Evolutionary conservation across 2,113 vertebrate species (phyloP).

Genomic region (Ammodytes dubius): DNA sequence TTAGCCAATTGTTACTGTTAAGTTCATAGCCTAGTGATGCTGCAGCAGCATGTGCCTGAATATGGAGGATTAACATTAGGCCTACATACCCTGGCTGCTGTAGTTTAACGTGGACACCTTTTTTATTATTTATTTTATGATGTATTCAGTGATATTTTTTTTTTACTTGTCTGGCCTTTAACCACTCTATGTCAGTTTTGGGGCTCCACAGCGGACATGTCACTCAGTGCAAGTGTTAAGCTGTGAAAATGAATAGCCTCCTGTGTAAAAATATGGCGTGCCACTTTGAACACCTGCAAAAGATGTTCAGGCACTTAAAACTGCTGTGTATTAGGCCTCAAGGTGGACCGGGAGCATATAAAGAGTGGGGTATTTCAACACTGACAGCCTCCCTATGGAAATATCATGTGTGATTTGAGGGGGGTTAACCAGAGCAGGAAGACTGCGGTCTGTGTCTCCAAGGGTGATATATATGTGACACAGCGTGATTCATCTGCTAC

Average conservation of each 20-base stretch:
- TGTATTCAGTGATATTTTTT: background rate
- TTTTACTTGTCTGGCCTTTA: background rate
- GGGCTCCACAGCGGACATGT: background rate
- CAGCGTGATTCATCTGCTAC: constrained; percentile 73
- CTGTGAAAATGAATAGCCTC: constrained; percentile 40
- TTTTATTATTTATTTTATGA: background rate
- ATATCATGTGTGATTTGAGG: constrained; percentile 61
- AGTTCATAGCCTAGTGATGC: background rate
- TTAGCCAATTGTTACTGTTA: background rate
- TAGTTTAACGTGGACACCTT: background rate
- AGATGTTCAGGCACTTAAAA: constrained; percentile 56
- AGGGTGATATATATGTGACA: constrained; percentile 71
- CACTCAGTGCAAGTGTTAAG: constrained; percentile 25
- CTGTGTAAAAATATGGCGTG: constrained; percentile 29
- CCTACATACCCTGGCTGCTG: background rate
- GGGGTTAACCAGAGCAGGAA: constrained; percentile 61
- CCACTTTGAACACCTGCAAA: constrained; percentile 61
- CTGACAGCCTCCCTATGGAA: constrained; percentile 69
- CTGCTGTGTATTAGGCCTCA: constrained; percentile 17
- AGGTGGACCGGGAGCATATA: constrained; percentile 39
- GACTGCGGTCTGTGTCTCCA: constrained; percentile 57
- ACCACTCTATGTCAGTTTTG: background rate
- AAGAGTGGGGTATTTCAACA: constrained; percentile 54
- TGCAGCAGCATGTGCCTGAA: background rate
- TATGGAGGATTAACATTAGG: background rate